A percentile compares a stretch with the other conserved stretches of the same genome.
Conservation (phyloP, 2,888 invertebrate genomes). For the Pelosia muscerda region DNA sequence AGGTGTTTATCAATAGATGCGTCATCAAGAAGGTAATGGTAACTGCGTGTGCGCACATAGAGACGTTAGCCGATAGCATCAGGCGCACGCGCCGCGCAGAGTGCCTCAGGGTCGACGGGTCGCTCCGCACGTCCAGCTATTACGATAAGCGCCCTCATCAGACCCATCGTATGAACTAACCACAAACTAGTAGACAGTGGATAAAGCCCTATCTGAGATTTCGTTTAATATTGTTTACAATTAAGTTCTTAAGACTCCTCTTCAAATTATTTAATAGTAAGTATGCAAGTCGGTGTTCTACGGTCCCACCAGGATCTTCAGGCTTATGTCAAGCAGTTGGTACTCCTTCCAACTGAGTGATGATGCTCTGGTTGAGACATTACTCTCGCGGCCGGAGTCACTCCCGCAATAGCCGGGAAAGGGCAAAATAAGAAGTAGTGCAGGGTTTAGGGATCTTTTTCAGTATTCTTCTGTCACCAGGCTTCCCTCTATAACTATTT, state of each 20-base stretch:
- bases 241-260: conserved; percentile 4
- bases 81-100: conserved; percentile 32
- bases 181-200: not conserved
- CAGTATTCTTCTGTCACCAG: too few relatives aligned
- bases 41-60: conserved; percentile 24
- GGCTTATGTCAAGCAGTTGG: too few relatives aligned
- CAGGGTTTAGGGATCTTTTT: not conserved
- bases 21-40: conserved; percentile 33
- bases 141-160: conserved; percentile 29
- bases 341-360: too few relatives aligned
- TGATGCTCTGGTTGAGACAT: too few relatives aligned
- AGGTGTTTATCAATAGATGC: conserved; percentile 13
- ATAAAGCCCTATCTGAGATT: not conserved
- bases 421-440: too few relatives aligned
- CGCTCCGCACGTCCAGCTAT: conserved; percentile 20
- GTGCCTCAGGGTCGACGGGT: conserved; percentile 26
- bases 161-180: conserved; percentile 9
- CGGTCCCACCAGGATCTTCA: too few relatives aligned
- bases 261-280: not conserved
- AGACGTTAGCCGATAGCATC: conserved; percentile 47
- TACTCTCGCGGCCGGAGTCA: too few relatives aligned
- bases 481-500: too few relatives aligned
- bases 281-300: too few relatives aligned
- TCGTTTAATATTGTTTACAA: not conserved
- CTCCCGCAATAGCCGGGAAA: too few relatives aligned